Evolutionary conservation across 2,888 invertebrate species (phyloP).

Genomic region (Melinaea marsaeus): DNA sequence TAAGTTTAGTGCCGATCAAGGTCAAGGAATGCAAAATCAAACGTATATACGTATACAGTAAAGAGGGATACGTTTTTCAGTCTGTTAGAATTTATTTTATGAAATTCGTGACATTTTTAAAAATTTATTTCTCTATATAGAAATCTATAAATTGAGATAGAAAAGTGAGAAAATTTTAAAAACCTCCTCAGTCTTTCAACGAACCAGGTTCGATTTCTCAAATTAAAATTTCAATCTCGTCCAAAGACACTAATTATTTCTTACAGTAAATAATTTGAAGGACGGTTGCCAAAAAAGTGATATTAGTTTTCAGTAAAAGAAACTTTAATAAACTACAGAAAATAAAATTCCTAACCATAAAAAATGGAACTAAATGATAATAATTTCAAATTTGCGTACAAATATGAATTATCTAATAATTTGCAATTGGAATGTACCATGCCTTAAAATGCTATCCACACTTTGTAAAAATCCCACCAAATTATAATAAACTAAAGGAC

Average conservation of each 20-base stretch:
- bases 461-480: background rate
- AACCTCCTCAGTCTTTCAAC: slow-evolving; percentile 69
- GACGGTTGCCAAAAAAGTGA: slow-evolving; percentile 42
- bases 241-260: slow-evolving; percentile 21
- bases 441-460: background rate
- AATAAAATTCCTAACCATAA: background rate
- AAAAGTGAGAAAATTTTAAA: slow-evolving; percentile 65
- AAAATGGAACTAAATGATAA: too few relatives aligned
- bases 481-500: background rate
- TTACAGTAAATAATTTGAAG: slow-evolving; percentile 33
- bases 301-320: background rate
- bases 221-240: slow-evolving; percentile 23
- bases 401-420: too few relatives aligned
- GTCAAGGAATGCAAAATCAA: slow-evolving; percentile 35
- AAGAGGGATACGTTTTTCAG: slow-evolving; percentile 51
- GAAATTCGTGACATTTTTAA: slow-evolving; percentile 27
- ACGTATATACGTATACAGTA: slow-evolving; percentile 60
- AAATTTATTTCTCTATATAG: slow-evolving; percentile 36
- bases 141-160: slow-evolving; percentile 58
- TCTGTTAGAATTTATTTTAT: slow-evolving; percentile 40
- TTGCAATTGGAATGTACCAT: background rate
- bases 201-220: slow-evolving; percentile 51
- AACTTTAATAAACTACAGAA: background rate
- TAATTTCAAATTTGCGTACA: too few relatives aligned
- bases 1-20: slow-evolving; percentile 28